Evolutionary conservation across 2,888 invertebrate species (phyloP), one percentile per base, ranked within the genome.

Genomic region (Dicyrtoma fusca): DNA sequence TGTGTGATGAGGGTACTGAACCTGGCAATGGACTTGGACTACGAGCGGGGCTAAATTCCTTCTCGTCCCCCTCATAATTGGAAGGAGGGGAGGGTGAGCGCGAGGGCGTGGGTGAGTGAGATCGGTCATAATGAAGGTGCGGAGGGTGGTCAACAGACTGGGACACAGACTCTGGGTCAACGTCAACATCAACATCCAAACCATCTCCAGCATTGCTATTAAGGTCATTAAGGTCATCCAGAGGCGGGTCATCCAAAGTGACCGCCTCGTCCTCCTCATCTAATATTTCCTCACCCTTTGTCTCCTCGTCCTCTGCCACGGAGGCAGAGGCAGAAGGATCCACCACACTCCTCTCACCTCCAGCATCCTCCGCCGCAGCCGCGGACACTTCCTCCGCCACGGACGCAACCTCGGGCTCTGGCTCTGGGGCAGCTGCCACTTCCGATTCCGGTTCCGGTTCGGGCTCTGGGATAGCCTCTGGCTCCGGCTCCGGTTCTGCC

Each of bases 391-490:
- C 69, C 21, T 53, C 69, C 13, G n/a, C 62, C 13, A 34, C 62
- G 19, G 62, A 34, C 19, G 25, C 55, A 10, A 64, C 65, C 21
- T 44, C 62, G 8, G 65, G 45, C n/a, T 47, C 49, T 19, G 19
- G 19, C 5, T 17, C 65, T 25, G 49, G 8, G 10, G 26, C 69
- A 21, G 57, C 69, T 6, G 44, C 26, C 10, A 42, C 55, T 19
- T 34, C 71, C 1, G 71, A 55, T 13, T 53, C 71, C 5, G 64
- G 64, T 34, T 62, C 68, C 23, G 71, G 71, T 21, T 25, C 53
- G 11, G 42, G 42, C 42, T 53, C 42, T 53, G 42, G 21, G 34
- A 45, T 63, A 1, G 65, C 47, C 21, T 44, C 59, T 19, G 65
- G 65, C 25, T 49, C 57, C 14, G 72, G 42, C 19, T 63, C 64